phyloP scores from a whole-genome alignment of 1,140 invertebrate genomes.

The Danaus plexippus region DNA sequence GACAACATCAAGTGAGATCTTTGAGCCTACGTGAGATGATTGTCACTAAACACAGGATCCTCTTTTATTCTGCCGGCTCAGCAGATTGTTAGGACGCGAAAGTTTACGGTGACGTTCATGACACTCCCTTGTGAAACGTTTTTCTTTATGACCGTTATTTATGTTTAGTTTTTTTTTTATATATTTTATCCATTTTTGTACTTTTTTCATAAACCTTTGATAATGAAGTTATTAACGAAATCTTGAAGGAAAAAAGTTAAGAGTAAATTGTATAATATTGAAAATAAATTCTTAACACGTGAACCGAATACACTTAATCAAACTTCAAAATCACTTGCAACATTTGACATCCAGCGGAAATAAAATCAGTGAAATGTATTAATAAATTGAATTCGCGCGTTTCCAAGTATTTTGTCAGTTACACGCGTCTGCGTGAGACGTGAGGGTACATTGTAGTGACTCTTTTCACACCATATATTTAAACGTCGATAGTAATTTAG shows the following conservation, averaged over 20 bases:
- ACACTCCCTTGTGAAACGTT: slow-evolving; percentile 13
- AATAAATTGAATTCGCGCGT: slow-evolving; percentile 35
- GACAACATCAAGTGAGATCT: no score
- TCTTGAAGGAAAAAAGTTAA: no score
- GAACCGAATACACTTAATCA: not conserved
- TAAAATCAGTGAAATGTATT: slow-evolving; percentile 22
- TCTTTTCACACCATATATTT: slow-evolving; percentile 5
- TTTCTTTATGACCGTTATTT: slow-evolving; percentile 18
- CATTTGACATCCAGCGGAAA: slow-evolving; percentile 20
- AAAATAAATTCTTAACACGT: no score
- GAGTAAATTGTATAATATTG: no score
- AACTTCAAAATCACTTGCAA: slow-evolving; percentile 13
- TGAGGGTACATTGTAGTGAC: slow-evolving; percentile 32
- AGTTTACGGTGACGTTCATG: slow-evolving; percentile 15
- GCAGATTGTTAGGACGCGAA: slow-evolving; percentile 1
- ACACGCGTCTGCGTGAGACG: slow-evolving; percentile 32
- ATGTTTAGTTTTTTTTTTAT: slow-evolving; percentile 5
- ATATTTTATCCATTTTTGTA: not conserved
- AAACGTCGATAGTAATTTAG: no score
- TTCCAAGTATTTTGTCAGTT: slow-evolving; percentile 38
- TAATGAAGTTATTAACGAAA: no score
- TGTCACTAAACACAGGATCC: no score
- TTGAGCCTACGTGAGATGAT: no score
- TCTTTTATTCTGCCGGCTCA: no score
- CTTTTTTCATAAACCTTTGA: no score